Evolutionary conservation across 92 coral and sea anemone genomes (phyloP), one percentile per base, ranked within the genome.

Genomic region (Virgularia gustaviana): DNA sequence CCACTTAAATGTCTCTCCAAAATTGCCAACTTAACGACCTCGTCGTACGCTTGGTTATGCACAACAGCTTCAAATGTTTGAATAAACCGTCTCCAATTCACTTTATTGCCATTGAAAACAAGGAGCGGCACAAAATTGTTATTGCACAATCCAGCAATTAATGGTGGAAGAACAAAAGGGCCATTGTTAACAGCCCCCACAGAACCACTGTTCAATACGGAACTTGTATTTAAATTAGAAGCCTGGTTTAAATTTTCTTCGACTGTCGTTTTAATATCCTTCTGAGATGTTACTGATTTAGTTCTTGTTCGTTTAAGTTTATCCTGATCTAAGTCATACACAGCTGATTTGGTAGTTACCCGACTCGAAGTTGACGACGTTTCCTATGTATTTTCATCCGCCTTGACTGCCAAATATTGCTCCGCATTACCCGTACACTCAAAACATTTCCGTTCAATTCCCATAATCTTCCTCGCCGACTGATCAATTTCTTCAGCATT

Each of bases 31-130:
- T 70, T 70, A 12, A 70, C 66, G 1, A 70, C 25, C 4, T 24
- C 37, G 27, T 70, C 76, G 33, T 58, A 70, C 2, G 66, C 37
- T 49, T 70, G 66, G 10, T 70, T 70, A 25, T 70, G 65, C 2
- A 70, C 71, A 32, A 70, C 76, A 1, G 76, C 76, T 25, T 43
- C 49, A 29, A 70, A 70, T 2, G 72, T 65, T 23, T 65, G 72
- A 4, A 39, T 37, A 23, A 65, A 39, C 4, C 72, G 10, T 15
- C 5, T 9, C 72, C 72, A 65, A 65, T 65, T 65, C 16, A 35
- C 72, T 19, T 32, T 65, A 19, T 65, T 65, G 6, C 72, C 72
- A 3, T 65, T 36, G 16, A 65, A 65, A 1, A 6, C 4, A 1
- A 30, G 1, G 9, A 58, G 15, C 4, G 65, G 65, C 18, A 58